Conservation (phyloP, 2,797 vertebrate genomes). For the Gymnodraco acuticeps region DNA sequence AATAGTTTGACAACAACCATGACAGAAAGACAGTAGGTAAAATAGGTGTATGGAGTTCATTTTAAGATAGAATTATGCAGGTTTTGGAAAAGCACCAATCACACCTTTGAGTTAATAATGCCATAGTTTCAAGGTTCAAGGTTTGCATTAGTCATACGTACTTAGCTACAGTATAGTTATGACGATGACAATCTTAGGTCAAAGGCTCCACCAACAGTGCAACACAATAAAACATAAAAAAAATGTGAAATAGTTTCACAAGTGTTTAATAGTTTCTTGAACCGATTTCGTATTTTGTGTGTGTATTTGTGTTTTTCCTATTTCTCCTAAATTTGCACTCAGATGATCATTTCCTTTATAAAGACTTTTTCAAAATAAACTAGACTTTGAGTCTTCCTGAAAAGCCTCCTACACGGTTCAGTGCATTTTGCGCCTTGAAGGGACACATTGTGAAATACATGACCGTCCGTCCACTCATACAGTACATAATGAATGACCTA, state of each 20-base stretch:
- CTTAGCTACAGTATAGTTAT: too few relatives aligned
- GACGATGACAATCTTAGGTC: too few relatives aligned
- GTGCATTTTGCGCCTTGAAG: background rate
- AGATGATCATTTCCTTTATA: background rate
- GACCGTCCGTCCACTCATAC: slow-evolving; percentile 35
- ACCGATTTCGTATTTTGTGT: background rate
- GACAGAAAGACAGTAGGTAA: background rate
- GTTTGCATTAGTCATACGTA: too few relatives aligned
- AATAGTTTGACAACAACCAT: background rate
- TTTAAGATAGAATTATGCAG: background rate
- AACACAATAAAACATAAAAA: too few relatives aligned
- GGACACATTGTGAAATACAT: slow-evolving; percentile 43
- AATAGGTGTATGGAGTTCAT: background rate
- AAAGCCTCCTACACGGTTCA: background rate
- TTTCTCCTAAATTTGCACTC: background rate
- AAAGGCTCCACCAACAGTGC: too few relatives aligned
- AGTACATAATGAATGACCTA: slow-evolving; percentile 39
- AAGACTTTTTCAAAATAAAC: background rate
- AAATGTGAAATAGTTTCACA: background rate
- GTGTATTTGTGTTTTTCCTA: background rate
- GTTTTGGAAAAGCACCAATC: background rate
- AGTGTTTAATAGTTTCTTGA: background rate
- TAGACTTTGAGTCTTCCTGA: slow-evolving; percentile 1
- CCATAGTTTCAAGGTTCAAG: background rate
- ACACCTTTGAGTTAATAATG: background rate